phyloP scores from a whole-genome alignment of 1,140 invertebrate genomes.

The Aethina tumida region DNA sequence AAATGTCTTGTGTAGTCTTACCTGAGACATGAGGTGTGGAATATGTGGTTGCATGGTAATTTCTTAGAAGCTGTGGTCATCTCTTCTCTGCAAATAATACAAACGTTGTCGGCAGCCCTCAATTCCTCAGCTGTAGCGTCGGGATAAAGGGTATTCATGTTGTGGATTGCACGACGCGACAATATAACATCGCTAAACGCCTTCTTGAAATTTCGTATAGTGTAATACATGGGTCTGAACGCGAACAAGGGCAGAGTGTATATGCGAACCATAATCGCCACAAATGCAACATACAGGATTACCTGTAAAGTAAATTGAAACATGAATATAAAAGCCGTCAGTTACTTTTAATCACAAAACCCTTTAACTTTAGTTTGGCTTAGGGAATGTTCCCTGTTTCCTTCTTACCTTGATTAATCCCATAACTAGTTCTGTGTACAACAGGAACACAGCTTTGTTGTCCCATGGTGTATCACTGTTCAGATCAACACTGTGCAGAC shows the following conservation, averaged over 20 bases:
- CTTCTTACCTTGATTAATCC: conserved; percentile 81
- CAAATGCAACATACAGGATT: conserved; percentile 86
- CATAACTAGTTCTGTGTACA: conserved; percentile 95
- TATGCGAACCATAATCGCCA: conserved; percentile 88
- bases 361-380: no score
- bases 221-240: conserved; percentile 97
- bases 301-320: no score
- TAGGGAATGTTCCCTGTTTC: no score
- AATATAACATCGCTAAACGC: conserved; percentile 96
- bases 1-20: conserved; percentile 6
- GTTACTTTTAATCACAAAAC: no score
- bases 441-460: conserved; percentile 93
- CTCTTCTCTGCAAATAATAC: conserved; percentile 96
- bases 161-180: conserved; percentile 90
- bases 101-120: conserved; percentile 91
- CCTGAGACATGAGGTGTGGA: conserved; percentile 95
- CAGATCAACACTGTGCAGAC: conserved; percentile 87
- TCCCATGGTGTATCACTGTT: conserved; percentile 98
- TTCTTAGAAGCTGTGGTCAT: conserved; percentile 89
- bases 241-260: conserved; percentile 98
- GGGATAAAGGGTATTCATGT: conserved; percentile 97
- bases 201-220: conserved; percentile 95
- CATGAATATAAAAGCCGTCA: no score
- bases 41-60: conserved; percentile 98
- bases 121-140: conserved; percentile 92